phyloP scores from a whole-genome alignment of 1,140 invertebrate genomes.

The Phthorimaea operculella region DNA sequence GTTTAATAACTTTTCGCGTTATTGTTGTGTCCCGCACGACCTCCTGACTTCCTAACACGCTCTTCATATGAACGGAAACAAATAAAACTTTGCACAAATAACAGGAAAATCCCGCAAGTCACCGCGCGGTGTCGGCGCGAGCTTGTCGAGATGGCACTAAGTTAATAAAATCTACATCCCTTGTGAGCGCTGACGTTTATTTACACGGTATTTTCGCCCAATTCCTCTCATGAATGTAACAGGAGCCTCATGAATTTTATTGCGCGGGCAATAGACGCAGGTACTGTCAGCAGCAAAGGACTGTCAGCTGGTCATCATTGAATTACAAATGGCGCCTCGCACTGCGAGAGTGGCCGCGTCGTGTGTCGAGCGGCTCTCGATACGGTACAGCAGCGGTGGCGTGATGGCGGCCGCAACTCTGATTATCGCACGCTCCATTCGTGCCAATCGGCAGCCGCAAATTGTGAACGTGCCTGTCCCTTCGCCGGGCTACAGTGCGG shows the following conservation, averaged over 20 bases:
- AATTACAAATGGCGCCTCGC: conserved; percentile 26
- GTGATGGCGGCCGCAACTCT: conserved; percentile 17
- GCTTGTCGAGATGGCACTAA: neutral
- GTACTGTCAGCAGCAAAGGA: conserved; percentile 7
- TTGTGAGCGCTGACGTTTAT: conserved; percentile 20
- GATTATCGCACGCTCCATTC: conserved; percentile 29
- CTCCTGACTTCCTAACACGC: too few species aligned
- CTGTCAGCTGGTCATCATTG: conserved; percentile 26
- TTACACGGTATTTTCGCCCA: conserved; percentile 30
- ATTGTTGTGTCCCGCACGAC: too few species aligned
- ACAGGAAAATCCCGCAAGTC: neutral
- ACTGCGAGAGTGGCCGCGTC: neutral
- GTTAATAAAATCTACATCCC: conserved; percentile 23
- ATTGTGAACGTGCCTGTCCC: conserved; percentile 29
- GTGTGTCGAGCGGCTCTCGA: neutral
- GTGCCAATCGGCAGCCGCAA: conserved; percentile 30
- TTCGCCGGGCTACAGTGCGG: conserved; percentile 14
- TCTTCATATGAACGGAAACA: neutral
- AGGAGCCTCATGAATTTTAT: conserved; percentile 39
- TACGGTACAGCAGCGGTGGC: conserved; percentile 9
- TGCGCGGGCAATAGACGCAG: conserved; percentile 18
- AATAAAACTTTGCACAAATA: conserved; percentile 4
- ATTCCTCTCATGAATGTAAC: conserved; percentile 34
- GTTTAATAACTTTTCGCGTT: too few species aligned
- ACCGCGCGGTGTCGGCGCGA: neutral